Conservation (phyloP, 2,888 invertebrate species). For the Chymomyza fuscimana region DNA sequence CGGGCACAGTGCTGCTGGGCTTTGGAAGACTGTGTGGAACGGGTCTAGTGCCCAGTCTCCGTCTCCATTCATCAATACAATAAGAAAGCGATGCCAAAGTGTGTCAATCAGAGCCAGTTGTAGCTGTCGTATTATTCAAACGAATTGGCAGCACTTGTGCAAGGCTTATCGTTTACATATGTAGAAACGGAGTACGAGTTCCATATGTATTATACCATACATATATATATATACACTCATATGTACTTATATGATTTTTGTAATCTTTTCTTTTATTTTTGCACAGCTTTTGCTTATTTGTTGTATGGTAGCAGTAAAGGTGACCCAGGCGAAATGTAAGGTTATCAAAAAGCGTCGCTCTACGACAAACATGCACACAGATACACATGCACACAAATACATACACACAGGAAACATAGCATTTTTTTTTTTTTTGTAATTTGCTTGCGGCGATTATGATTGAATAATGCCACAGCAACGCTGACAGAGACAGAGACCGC, state of each 20-base stretch:
- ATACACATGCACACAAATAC: not conserved
- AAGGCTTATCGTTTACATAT: slow-evolving; percentile 32
- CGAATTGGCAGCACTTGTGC: slow-evolving; percentile 71
- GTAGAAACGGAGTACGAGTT: not conserved
- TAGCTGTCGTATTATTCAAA: slow-evolving; percentile 39
- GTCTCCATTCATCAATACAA: slow-evolving; percentile 63
- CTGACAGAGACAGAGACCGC: not conserved
- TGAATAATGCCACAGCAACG: slow-evolving; percentile 59
- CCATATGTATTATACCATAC: not conserved
- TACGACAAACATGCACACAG: slow-evolving; percentile 9
- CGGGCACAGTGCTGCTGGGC: not conserved
- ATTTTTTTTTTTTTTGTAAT: slow-evolving; percentile 50
- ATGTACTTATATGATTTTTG: not conserved
- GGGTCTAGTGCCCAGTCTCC: not conserved
- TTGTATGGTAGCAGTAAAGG: slow-evolving; percentile 65
- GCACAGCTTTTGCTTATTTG: slow-evolving; percentile 49
- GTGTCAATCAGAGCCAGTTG: slow-evolving; percentile 47
- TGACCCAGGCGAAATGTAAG: slow-evolving; percentile 68
- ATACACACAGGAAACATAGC: slow-evolving; percentile 15
- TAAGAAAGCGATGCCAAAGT: slow-evolving; percentile 33
- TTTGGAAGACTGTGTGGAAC: not conserved
- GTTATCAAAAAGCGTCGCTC: slow-evolving; percentile 53
- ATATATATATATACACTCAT: not conserved
- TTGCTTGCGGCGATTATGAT: slow-evolving; percentile 68
- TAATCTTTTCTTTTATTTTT: not conserved